A percentile compares a stretch with the other conserved stretches of the same genome.
Conservation (phyloP, 1,140 invertebrate species). For the Mycetomoellerius zeteki region DNA sequence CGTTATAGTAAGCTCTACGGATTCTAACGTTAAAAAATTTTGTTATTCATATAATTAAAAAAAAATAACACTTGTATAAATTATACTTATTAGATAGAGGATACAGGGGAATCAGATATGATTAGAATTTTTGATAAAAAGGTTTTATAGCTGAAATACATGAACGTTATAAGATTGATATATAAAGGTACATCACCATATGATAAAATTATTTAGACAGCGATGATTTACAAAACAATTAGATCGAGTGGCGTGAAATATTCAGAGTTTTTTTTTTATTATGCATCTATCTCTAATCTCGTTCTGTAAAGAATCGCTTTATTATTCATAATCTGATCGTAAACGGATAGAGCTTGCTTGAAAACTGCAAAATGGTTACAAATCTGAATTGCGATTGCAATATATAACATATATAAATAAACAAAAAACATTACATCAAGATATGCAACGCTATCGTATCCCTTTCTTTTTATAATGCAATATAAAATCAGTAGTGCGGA, state of each 20-base stretch:
- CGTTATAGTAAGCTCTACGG: background rate
- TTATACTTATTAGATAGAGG: background rate
- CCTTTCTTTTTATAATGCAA: conserved; percentile 49
- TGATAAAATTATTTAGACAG: conserved; percentile 81
- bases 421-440: conserved; percentile 39
- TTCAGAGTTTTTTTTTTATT: conserved; percentile 29
- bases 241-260: conserved; percentile 57
- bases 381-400: conserved; percentile 39
- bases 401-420: conserved; percentile 17
- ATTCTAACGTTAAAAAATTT: background rate
- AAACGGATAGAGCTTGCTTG: conserved; percentile 7
- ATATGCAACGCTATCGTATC: conserved; percentile 58
- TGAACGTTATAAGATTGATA: conserved; percentile 85
- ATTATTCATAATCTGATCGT: conserved; percentile 15
- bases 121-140: conserved; percentile 82
- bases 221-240: conserved; percentile 74
- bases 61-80: no score
- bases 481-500: conserved; percentile 57
- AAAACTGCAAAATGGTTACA: conserved; percentile 46
- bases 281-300: background rate
- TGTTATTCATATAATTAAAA: background rate
- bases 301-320: conserved; percentile 44
- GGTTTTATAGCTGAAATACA: conserved; percentile 86
- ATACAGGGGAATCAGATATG: background rate
- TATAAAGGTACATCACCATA: conserved; percentile 85